Conservation (phyloP, 2,113 vertebrate species). For the Isichthys henryi region DNA sequence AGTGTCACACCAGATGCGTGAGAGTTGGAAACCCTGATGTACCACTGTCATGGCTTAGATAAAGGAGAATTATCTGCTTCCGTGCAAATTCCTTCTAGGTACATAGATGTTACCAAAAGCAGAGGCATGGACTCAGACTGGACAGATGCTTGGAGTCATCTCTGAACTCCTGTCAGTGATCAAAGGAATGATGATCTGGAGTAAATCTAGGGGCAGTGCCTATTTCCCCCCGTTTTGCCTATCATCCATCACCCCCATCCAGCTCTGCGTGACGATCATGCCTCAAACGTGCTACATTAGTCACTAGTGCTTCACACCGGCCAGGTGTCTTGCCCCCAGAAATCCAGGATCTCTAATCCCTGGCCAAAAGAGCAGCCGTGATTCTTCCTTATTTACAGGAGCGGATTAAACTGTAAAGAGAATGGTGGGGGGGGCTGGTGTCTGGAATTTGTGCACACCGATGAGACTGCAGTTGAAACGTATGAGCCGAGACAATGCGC, state of each 20-base stretch:
- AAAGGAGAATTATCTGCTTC: not conserved
- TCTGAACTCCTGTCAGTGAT: constrained; percentile 87
- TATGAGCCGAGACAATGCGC: not conserved
- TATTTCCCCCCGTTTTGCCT: constrained; percentile 74
- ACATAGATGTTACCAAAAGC: not conserved
- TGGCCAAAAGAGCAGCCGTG: constrained; percentile 39
- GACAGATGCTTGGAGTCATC: constrained; percentile 82
- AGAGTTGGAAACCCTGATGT: not conserved
- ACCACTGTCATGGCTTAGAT: not conserved
- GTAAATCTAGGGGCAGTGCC: constrained; percentile 92
- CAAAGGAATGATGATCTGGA: constrained; percentile 88
- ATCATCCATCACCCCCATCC: constrained; percentile 74
- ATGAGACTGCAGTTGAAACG: not conserved
- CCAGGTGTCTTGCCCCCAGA: constrained; percentile 93
- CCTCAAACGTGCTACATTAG: constrained; percentile 90
- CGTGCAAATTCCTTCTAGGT: not conserved
- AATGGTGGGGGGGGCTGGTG: not conserved
- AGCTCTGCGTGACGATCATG: constrained; percentile 71
- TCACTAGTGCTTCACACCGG: constrained; percentile 68
- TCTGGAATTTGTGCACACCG: not conserved
- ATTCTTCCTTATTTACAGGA: constrained; percentile 53
- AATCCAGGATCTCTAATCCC: constrained; percentile 55
- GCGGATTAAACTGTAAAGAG: not conserved
- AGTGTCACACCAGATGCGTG: not conserved
- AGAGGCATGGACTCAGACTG: constrained; percentile 61